These are phyloP conservation scores for Noturus placidus DNA, from an alignment of 2,113 vertebrate genomes.

Conservation along the genomic window DNA sequence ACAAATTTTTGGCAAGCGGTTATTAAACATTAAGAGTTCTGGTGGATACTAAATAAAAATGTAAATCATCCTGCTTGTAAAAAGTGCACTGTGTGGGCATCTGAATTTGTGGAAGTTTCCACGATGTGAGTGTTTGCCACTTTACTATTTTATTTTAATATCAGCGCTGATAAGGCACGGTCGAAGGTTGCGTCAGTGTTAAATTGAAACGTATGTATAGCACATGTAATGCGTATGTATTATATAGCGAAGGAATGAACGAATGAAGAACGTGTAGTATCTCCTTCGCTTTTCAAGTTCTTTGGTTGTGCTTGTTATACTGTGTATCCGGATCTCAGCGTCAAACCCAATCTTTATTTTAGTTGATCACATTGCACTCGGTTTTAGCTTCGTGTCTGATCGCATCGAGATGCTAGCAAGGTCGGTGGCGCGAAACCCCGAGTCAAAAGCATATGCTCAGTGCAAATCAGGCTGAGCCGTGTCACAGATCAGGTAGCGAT, in stretches of 20 bases:
- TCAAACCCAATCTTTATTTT: not conserved
- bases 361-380: not conserved
- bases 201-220: not conserved
- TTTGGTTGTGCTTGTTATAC: not conserved
- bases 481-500: not conserved
- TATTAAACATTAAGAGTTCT: conserved; percentile 1
- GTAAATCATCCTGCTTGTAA: not conserved
- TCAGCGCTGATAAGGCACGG: not conserved
- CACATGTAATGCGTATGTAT: not conserved
- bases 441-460: not conserved
- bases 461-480: not conserved
- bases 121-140: not conserved
- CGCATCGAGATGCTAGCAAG: not conserved
- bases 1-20: not conserved
- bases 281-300: not conserved
- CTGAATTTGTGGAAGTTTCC: not conserved
- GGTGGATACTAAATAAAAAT: not conserved
- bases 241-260: not conserved
- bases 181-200: not conserved
- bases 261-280: not conserved
- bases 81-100: not conserved
- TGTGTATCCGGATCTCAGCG: not conserved
- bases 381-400: not conserved
- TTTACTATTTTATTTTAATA: not conserved
- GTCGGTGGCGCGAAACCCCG: no score